Evolutionary conservation across 2,113 vertebrate genomes (phyloP), one percentile per base, ranked within the genome.

Genomic region (Rhombomys opimus): DNA sequence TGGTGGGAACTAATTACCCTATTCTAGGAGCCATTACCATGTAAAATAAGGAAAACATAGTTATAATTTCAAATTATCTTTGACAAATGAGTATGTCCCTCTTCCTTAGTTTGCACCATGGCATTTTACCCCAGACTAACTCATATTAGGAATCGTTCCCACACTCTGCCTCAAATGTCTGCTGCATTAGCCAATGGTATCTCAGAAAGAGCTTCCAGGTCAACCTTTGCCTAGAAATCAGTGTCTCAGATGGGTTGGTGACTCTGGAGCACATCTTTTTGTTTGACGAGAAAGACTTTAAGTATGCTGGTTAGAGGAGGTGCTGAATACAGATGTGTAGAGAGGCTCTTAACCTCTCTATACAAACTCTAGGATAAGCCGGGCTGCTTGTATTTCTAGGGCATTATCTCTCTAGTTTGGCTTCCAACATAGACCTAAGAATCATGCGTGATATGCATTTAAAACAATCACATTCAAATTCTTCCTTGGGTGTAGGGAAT

Each of bases 11-110:
- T 76, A 35, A 85, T n/a, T 94, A 41, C 52, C 86, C 50, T 85
- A 20, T 59, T 90, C 87, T 20, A 85, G 32, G n/a, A 92, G 50
- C 22, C 61, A 61, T 57, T n/a, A 22, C 2, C 27, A 78, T 32
- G 5, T 57, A 27, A 11, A 94, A 96, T 70, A 59, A 87, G 89
- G 85, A 95, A 91, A 14, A 38, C 97, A 87, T 96, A 92, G 91
- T 97, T 97, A 96, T 77, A 90, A 87, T 63, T 57, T 95, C 35
- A 93, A 96, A 70, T 96, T 95, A 90, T 97, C 90, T 94, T 98
- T 94, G 68, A 98, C 96, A 97, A 97, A 97, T 94, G 93, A 98
- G 96, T 95, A 96, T 96, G 96, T 98, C 96, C 96, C 97, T 97
- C 27, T 91, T 94, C 85, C 95, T 97, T 76, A 96, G 95, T 97